Evolutionary conservation across 2,888 invertebrate species (phyloP).

Genomic region (Ctenicera cuprea): DNA sequence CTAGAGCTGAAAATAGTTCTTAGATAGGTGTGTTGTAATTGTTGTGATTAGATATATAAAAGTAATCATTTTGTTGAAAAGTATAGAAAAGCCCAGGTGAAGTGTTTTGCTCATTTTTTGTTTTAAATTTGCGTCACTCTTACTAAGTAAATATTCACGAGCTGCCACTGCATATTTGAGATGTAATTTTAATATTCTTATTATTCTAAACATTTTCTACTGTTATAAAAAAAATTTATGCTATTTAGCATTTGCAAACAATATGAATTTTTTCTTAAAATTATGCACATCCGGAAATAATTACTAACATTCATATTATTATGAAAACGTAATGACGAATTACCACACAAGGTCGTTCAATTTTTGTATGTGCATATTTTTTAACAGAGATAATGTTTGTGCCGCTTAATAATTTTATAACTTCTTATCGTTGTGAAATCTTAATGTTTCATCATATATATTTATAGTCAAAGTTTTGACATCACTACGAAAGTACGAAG

Average conservation of each 20-base stretch:
- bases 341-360: conserved; percentile 14
- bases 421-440: conserved; percentile 23
- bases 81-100: too few relatives aligned
- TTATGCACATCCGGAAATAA: conserved; percentile 28
- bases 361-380: not conserved
- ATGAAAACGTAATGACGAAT: conserved; percentile 19
- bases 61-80: too few relatives aligned
- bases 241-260: conserved; percentile 19
- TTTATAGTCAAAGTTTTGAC: not conserved
- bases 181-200: conserved; percentile 8
- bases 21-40: too few relatives aligned
- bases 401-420: not conserved
- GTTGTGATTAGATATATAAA: too few relatives aligned
- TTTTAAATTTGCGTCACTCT: too few relatives aligned
- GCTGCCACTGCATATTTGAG: not conserved
- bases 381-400: not conserved
- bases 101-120: too few relatives aligned
- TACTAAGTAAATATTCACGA: too few relatives aligned
- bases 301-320: conserved; percentile 5
- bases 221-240: not conserved
- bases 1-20: too few relatives aligned
- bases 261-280: conserved; percentile 29
- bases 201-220: conserved; percentile 1
- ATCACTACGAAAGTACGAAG: not conserved
- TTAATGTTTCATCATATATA: not conserved